phyloP scores from a whole-genome alignment of 2,113 vertebrate species.

The Lathamus discolor region DNA sequence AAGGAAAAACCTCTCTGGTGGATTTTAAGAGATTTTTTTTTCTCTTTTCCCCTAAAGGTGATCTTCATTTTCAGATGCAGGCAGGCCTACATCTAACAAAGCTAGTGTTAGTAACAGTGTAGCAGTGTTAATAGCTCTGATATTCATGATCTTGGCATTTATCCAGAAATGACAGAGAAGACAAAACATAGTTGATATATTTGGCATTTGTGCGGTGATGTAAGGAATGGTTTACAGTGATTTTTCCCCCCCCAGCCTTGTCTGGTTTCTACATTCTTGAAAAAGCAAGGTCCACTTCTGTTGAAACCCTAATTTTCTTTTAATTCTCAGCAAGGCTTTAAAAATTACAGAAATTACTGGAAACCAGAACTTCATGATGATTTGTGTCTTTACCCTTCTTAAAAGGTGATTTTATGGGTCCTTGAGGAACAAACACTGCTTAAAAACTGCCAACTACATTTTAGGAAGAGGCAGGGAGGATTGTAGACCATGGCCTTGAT shows the following conservation, averaged over 20 bases:
- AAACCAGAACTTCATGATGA: not conserved
- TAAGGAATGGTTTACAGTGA: not conserved
- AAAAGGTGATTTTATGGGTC: not conserved
- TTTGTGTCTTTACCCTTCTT: not conserved
- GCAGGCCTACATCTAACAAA: not conserved
- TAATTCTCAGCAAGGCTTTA: not conserved
- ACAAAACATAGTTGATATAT: constrained; percentile 18
- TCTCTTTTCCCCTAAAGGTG: not conserved
- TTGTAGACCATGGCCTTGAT: not conserved
- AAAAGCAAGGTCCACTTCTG: not conserved
- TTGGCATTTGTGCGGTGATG: constrained; percentile 2
- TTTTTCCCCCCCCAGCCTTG: not conserved
- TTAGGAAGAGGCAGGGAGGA: constrained; percentile 1
- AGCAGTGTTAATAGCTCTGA: not conserved
- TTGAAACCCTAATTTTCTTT: not conserved
- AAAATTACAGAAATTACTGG: not conserved
- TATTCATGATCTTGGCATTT: not conserved
- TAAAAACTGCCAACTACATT: constrained; percentile 16
- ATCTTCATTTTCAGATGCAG: not conserved
- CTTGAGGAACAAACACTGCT: not conserved
- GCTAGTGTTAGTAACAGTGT: not conserved
- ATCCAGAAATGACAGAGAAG: constrained; percentile 11
- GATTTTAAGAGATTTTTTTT: not conserved
- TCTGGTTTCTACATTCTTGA: not conserved
- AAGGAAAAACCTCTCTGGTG: not conserved